Percentiles rank a stretch among this genome's conserved stretches.
These are phyloP conservation scores for Chouioia cunea DNA, from an alignment of 2,888 invertebrate genomes.

Conservation along the genomic window DNA sequence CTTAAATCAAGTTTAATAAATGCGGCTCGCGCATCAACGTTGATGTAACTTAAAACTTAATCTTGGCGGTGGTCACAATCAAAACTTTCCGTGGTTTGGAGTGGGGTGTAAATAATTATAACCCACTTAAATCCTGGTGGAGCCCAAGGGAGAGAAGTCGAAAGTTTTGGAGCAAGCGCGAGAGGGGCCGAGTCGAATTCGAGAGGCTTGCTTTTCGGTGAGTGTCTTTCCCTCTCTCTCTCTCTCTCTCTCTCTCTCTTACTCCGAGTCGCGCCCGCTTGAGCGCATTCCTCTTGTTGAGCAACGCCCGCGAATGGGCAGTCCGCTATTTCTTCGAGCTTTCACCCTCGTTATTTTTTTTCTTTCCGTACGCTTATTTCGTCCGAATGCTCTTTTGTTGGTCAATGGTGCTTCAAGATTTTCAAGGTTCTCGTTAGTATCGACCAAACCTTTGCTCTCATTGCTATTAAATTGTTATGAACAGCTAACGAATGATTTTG, in stretches of 20 bases:
- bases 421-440: neutral
- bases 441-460: too few species aligned
- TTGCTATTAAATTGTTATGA: too few species aligned
- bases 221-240: slow-evolving; percentile 27
- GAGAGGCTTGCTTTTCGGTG: slow-evolving; percentile 34
- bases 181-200: slow-evolving; percentile 34
- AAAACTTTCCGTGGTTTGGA: slow-evolving; percentile 53
- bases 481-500: too few species aligned
- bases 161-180: slow-evolving; percentile 13
- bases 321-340: neutral
- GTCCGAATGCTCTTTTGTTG: neutral
- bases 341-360: slow-evolving; percentile 25
- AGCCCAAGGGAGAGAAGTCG: slow-evolving; percentile 7
- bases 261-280: neutral
- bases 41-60: slow-evolving; percentile 44
- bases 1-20: too few species aligned
- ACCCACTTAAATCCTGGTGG: slow-evolving; percentile 49
- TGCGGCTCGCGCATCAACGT: neutral
- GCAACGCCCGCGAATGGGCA: too few species aligned
- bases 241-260: neutral
- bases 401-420: neutral
- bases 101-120: slow-evolving; percentile 59
- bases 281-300: neutral
- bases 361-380: neutral
- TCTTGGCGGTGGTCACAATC: slow-evolving; percentile 49